Conservation (phyloP, 2,888 invertebrate genomes). For the Eupithecia tripunctaria region DNA sequence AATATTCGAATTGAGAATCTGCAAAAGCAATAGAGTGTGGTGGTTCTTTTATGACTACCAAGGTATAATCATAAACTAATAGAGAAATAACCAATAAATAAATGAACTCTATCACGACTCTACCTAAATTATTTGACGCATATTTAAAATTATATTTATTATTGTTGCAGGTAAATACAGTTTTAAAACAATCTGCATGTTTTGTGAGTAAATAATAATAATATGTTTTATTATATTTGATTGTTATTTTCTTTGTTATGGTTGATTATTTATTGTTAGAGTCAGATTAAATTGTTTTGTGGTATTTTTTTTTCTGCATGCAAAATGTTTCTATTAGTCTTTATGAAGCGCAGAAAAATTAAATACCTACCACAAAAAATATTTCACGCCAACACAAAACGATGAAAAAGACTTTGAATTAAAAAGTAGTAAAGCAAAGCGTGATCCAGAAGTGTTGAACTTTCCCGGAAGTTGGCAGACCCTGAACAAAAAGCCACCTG, state of each 20-base stretch:
- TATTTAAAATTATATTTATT: conserved; percentile 27
- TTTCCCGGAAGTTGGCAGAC: conserved; percentile 30
- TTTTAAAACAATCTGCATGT: not conserved
- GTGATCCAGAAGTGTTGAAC: conserved; percentile 20
- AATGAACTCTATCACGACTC: not conserved
- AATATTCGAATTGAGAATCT: conserved; percentile 11
- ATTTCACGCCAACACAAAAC: too few species aligned
- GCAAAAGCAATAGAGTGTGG: conserved; percentile 1
- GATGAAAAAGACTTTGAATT: not conserved
- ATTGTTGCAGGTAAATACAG: conserved; percentile 64
- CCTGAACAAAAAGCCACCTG: conserved; percentile 32
- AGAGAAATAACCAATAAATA: conserved; percentile 2
- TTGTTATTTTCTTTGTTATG: too few species aligned
- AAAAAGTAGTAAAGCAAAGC: not conserved
- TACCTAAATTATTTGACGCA: not conserved
- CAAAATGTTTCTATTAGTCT: too few species aligned
- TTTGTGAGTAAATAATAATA: conserved; percentile 18
- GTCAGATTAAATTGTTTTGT: too few species aligned
- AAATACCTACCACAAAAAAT: too few species aligned
- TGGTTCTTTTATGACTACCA: not conserved
- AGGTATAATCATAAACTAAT: not conserved
- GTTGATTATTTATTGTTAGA: too few species aligned
- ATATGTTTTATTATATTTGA: too few species aligned
- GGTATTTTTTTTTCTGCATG: too few species aligned
- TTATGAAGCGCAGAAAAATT: too few species aligned